These are phyloP conservation scores for Esperia sulphurella DNA, from an alignment of 2,888 invertebrate genomes.

Conservation along the genomic window DNA sequence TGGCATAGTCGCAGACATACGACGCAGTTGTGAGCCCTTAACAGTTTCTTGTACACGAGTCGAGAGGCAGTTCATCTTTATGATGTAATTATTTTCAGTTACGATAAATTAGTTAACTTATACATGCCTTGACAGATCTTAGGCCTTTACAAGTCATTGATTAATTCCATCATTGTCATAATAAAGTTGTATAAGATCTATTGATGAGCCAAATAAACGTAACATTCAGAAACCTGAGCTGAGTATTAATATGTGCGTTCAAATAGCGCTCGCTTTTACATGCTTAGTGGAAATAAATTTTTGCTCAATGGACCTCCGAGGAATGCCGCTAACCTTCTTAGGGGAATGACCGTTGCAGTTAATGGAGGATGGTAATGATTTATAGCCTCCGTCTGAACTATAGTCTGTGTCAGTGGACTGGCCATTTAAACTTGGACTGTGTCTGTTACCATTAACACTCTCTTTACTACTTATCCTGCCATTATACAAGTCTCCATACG, in stretches of 20 bases:
- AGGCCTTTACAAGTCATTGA: background rate
- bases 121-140: background rate
- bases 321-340: conserved; percentile 71
- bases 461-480: conserved; percentile 66
- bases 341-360: conserved; percentile 59
- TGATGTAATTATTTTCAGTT: too few species aligned
- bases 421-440: conserved; percentile 62
- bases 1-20: conserved; percentile 3
- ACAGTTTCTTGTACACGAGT: background rate
- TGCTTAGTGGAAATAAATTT: conserved; percentile 66
- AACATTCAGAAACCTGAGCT: conserved; percentile 30
- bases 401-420: conserved; percentile 75
- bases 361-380: conserved; percentile 73
- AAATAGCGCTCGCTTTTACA: conserved; percentile 68
- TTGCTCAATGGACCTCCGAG: conserved; percentile 67
- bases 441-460: conserved; percentile 61
- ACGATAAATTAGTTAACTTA: background rate
- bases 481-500: conserved; percentile 68
- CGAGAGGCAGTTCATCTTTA: too few species aligned
- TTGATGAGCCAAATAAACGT: conserved; percentile 10
- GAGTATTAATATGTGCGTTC: conserved; percentile 29
- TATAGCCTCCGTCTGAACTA: conserved; percentile 74
- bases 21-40: background rate
- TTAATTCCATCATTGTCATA: background rate
- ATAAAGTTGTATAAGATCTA: conserved; percentile 17